phyloP scores from a whole-genome alignment of 23 tunicate genomes.

The Diplosoma virens region DNA sequence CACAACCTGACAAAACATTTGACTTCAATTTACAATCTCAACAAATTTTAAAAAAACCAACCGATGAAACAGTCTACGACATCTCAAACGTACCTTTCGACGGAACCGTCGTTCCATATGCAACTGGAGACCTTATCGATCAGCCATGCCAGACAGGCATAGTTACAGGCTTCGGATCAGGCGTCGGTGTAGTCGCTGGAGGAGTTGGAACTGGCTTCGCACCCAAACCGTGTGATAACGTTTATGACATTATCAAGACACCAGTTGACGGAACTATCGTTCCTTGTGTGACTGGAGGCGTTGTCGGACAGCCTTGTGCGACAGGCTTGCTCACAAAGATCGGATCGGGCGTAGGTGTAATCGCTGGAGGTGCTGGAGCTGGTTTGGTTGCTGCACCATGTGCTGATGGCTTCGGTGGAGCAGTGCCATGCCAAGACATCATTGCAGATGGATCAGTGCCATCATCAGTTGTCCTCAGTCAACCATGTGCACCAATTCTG shows the following conservation, averaged over 20 bases:
- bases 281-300: background rate
- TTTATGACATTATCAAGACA: background rate
- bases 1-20: background rate
- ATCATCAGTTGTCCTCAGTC: background rate
- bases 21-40: too few species aligned
- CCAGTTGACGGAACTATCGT: background rate
- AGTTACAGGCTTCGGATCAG: background rate
- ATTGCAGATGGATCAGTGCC: background rate
- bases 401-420: too few species aligned
- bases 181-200: background rate
- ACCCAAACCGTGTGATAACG: too few species aligned
- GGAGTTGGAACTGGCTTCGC: slow-evolving; percentile 13
- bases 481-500: slow-evolving; percentile 11
- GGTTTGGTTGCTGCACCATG: too few species aligned
- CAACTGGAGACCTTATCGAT: background rate
- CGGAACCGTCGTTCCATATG: background rate
- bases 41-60: too few species aligned
- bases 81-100: background rate
- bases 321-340: background rate
- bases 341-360: background rate
- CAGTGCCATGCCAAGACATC: slow-evolving; percentile 14
- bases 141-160: background rate
- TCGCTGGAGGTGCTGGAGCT: background rate
- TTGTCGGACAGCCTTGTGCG: background rate
- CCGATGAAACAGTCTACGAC: too few species aligned